Conservation (phyloP, 2,888 invertebrate genomes). For the Tribolium freemani region DNA sequence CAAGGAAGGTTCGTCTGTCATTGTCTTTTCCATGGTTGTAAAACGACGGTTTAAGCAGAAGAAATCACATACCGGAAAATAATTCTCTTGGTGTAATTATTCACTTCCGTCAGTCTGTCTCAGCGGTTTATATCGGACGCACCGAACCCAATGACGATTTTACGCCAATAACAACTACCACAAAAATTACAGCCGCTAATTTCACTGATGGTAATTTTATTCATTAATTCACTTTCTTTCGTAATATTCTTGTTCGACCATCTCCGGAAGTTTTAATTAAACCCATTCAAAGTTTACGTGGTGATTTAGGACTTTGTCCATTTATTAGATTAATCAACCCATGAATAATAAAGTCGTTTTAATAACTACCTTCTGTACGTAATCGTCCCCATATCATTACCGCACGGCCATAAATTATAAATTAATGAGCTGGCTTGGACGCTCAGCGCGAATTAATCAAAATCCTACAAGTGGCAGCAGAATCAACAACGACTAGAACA, state of each 20-base stretch:
- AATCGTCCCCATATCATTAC: slow-evolving; percentile 23
- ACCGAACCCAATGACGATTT: slow-evolving; percentile 15
- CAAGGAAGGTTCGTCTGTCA: slow-evolving; percentile 45
- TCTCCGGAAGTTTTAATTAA: slow-evolving; percentile 14
- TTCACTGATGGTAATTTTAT: background rate
- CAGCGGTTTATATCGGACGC: slow-evolving; percentile 20
- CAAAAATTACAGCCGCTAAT: background rate
- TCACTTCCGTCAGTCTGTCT: slow-evolving; percentile 60
- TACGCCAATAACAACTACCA: background rate
- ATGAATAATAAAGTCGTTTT: slow-evolving; percentile 19
- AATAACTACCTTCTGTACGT: slow-evolving; percentile 4
- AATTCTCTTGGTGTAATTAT: slow-evolving; percentile 64
- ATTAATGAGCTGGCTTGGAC: slow-evolving; percentile 20
- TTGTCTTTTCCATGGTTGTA: slow-evolving; percentile 41
- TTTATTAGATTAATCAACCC: slow-evolving; percentile 10
- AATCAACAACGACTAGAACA: no score
- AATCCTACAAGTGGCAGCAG: slow-evolving; percentile 2
- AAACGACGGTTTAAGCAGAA: slow-evolving; percentile 50
- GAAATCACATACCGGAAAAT: slow-evolving; percentile 66
- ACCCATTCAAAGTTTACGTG: background rate
- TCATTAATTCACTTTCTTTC: background rate
- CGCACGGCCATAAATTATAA: slow-evolving; percentile 22
- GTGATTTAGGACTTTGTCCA: background rate
- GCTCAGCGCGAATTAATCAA: slow-evolving; percentile 25
- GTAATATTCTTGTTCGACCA: background rate